phyloP scores from a whole-genome alignment of 2,888 invertebrate species.

The Nephrotoma flavescens region DNA sequence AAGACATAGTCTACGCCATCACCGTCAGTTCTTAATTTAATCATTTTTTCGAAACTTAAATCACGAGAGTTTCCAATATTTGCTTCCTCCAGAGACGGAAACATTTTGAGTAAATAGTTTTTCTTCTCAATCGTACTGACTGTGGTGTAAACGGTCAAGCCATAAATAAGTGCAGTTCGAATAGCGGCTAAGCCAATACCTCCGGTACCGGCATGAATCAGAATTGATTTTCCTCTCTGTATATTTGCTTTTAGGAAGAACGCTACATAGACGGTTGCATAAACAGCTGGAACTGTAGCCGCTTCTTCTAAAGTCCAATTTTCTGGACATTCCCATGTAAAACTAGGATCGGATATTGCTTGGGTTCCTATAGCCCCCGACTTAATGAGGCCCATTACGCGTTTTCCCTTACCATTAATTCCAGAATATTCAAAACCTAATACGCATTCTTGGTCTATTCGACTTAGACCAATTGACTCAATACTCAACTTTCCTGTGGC shows the following conservation, averaged over 20 bases:
- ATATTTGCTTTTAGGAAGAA: constrained; percentile 27
- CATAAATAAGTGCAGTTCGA: constrained; percentile 45
- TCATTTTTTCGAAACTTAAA: constrained; percentile 72
- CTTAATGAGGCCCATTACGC: constrained; percentile 47
- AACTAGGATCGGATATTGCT: constrained; percentile 30
- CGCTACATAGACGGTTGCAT: constrained; percentile 47
- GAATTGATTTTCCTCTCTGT: constrained; percentile 27
- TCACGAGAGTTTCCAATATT: constrained; percentile 82
- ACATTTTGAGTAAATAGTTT: constrained; percentile 40
- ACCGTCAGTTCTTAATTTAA: constrained; percentile 65
- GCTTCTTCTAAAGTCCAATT: constrained; percentile 60
- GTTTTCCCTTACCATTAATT: constrained; percentile 37
- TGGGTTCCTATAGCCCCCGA: constrained; percentile 39
- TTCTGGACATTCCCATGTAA: constrained; percentile 51
- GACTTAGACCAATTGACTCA: constrained; percentile 57
- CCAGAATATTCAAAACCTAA: constrained; percentile 58
- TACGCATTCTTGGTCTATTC: constrained; percentile 48
- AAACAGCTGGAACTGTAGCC: constrained; percentile 64
- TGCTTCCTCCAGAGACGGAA: constrained; percentile 34
- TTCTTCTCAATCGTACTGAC: constrained; percentile 52
- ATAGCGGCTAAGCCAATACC: constrained; percentile 72
- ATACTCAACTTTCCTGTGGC: constrained; percentile 79
- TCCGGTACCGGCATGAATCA: constrained; percentile 48
- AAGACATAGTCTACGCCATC: constrained; percentile 80
- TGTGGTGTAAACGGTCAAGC: constrained; percentile 54